phyloP scores from a whole-genome alignment of 2,888 invertebrate species.

The Mythimna vitellina region DNA sequence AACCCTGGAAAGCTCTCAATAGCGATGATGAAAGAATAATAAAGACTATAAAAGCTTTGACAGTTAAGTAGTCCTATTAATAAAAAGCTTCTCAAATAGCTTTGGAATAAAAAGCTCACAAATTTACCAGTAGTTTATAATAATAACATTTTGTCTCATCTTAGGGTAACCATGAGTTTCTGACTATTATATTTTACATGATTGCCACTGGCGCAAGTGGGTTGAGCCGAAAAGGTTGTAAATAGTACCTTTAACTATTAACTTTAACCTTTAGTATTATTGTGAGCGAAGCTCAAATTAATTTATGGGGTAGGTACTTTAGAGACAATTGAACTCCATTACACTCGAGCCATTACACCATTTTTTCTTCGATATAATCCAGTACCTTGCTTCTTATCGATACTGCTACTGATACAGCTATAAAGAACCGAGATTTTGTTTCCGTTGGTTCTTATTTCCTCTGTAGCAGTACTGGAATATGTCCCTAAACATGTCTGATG shows the following conservation, averaged over 20 bases:
- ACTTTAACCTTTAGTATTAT: too few relatives aligned
- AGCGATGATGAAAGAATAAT: not conserved
- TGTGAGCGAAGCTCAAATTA: not conserved
- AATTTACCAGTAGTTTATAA: conserved; percentile 66
- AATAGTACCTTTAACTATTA: conserved; percentile 1
- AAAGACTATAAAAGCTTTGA: conserved; percentile 9
- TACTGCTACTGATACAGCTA: not conserved
- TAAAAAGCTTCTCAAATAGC: conserved; percentile 33
- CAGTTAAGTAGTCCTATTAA: conserved; percentile 19
- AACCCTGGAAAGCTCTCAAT: not conserved
- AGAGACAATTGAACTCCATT: not conserved
- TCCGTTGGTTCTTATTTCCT: conserved; percentile 16
- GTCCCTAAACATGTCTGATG: conserved; percentile 74
- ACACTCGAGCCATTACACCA: not conserved
- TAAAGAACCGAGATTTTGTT: not conserved
- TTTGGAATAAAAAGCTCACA: conserved; percentile 33
- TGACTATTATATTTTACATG: not conserved
- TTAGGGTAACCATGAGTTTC: conserved; percentile 66
- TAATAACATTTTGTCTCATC: conserved; percentile 52
- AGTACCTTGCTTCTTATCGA: not conserved
- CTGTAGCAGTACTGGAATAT: conserved; percentile 37
- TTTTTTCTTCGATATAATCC: not conserved
- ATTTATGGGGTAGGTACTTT: not conserved
- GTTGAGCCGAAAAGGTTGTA: not conserved
- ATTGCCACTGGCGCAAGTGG: not conserved